Percentiles rank a stretch among this genome's conserved stretches.
These are phyloP conservation scores for Carassius auratus DNA, from an alignment of 2,113 vertebrate genomes.

Conservation along the genomic window DNA sequence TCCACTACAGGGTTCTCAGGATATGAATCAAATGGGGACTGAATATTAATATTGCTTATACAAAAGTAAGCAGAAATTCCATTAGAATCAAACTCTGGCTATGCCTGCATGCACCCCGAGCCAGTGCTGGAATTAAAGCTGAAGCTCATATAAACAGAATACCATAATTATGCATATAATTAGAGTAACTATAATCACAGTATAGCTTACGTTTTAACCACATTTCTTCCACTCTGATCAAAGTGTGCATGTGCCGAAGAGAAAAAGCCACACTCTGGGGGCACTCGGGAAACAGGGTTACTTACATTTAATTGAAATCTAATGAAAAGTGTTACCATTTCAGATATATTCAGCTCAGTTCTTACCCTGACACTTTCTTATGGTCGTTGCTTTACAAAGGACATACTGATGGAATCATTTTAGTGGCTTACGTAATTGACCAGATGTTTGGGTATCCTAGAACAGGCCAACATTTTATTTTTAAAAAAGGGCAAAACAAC, in stretches of 20 bases:
- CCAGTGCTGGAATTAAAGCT: background rate
- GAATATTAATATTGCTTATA: background rate
- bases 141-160: background rate
- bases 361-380: background rate
- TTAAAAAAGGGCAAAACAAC: background rate
- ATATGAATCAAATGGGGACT: background rate
- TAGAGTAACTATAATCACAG: background rate
- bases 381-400: background rate
- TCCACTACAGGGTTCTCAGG: background rate
- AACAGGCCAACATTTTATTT: background rate
- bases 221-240: background rate
- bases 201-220: background rate
- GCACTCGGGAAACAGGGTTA: background rate
- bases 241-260: background rate
- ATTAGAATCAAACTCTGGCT: background rate
- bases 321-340: background rate
- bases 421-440: background rate
- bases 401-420: background rate
- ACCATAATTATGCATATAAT: constrained; percentile 1
- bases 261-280: background rate
- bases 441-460: background rate
- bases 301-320: background rate
- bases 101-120: background rate
- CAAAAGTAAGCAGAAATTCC: background rate
- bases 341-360: background rate